Evolutionary conservation across 2,797 vertebrate genomes (phyloP), one percentile per base, ranked within the genome.

Genomic region (Schizothorax lantsangensis): DNA sequence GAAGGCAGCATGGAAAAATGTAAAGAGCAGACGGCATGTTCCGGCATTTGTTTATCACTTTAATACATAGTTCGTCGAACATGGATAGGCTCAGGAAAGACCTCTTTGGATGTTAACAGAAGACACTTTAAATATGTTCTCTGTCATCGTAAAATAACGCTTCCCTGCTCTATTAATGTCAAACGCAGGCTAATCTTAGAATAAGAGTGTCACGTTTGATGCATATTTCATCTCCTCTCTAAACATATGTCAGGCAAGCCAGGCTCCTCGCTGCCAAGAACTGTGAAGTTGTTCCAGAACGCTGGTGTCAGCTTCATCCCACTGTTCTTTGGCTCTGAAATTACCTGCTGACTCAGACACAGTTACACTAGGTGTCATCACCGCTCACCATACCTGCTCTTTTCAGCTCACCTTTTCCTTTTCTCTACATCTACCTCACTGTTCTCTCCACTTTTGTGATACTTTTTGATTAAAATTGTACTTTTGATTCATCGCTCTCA

Each of bases 211-310:
- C 54, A 43, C 54, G 14, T 77, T 78, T 17, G 57, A 75, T 83
- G 79, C 75, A 80, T 88, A 74, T 88, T 88, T 88, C 73, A 86
- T 88, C 38, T 73, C 43, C 71, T 72, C 73, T 80, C 43, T 74
- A 80, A 88, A 88, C 87, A 84, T 81, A 83, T 82, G 84, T 88
- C 87, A 88, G 36, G 47, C 57, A 81, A 84, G 14, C 77, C 36
- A 26, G 54, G 47, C 36, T 77, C 40, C 71, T 77, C 72, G 3
- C 57, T 81, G 87, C 85, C 85, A 78, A 14, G 43, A 73, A 15
- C 73, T 57, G n/a, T 82, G 52, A 62, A 80, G 62, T 68, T 81
- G 57, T 79, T 90, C 79, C 84, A 74, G 47, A 33, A 43, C 19
- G 43, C 64, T 66, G 73, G 47, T 82, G 57, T 88, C 66, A 81